These are phyloP conservation scores for Andrena flavipes DNA, from an alignment of 2,888 invertebrate species.

Conservation along the genomic window DNA sequence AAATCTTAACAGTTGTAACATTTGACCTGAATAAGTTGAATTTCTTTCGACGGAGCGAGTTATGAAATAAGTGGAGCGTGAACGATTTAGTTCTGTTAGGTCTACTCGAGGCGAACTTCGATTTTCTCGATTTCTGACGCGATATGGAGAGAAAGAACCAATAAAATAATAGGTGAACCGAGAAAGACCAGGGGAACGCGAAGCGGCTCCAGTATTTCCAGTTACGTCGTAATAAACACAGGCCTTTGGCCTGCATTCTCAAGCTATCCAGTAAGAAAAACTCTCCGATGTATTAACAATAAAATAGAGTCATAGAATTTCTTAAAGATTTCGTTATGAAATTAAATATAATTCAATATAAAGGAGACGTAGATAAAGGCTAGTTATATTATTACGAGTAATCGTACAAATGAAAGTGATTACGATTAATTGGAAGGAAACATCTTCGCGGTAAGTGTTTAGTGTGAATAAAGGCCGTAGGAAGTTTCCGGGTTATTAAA, in stretches of 20 bases:
- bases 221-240: conserved; percentile 28
- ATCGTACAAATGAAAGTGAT: neutral
- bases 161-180: conserved; percentile 2
- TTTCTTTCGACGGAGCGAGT: neutral
- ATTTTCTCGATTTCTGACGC: neutral
- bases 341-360: no score
- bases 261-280: neutral
- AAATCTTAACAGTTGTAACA: no score
- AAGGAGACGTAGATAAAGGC: neutral
- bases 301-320: no score
- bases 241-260: neutral
- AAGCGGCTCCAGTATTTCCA: conserved; percentile 44
- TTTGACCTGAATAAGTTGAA: conserved; percentile 6
- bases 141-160: neutral
- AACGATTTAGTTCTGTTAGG: neutral
- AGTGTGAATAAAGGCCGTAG: neutral
- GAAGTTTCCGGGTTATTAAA: neutral
- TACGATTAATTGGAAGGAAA: neutral
- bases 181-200: conserved; percentile 8
- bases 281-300: no score
- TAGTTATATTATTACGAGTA: neutral
- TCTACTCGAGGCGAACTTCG: neutral
- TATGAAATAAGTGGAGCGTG: neutral
- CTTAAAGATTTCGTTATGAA: no score
- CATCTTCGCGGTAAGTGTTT: neutral